phyloP scores from a whole-genome alignment of 2,888 invertebrate genomes.

The Erebia ligea region DNA sequence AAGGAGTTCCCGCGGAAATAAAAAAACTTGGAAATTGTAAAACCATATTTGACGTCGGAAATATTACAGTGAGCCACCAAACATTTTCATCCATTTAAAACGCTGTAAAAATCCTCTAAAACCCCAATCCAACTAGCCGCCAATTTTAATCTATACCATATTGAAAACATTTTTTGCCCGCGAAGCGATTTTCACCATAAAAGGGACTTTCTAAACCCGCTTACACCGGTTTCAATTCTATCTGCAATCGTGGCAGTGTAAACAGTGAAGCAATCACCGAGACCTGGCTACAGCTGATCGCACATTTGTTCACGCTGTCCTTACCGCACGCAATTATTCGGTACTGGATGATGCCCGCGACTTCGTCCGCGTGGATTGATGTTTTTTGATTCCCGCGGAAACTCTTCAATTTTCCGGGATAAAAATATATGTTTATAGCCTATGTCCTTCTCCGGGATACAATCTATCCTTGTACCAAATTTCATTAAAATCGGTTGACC shows the following conservation, averaged over 20 bases:
- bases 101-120: constrained; percentile 6
- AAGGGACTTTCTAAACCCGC: constrained; percentile 39
- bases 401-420: too few relatives aligned
- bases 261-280: constrained; percentile 67
- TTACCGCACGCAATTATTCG: background rate
- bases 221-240: constrained; percentile 37
- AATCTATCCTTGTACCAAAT: too few relatives aligned
- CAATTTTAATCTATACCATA: constrained; percentile 34
- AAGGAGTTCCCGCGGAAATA: too few relatives aligned
- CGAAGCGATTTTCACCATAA: constrained; percentile 31
- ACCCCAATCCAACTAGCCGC: constrained; percentile 11
- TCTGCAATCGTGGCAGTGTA: constrained; percentile 52
- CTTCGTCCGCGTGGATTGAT: too few relatives aligned
- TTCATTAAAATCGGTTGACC: too few relatives aligned
- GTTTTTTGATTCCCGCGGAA: too few relatives aligned
- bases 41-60: background rate
- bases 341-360: too few relatives aligned
- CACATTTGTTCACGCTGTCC: background rate
- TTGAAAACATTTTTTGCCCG: constrained; percentile 33
- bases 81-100: constrained; percentile 1
- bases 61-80: constrained; percentile 1
- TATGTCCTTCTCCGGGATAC: too few relatives aligned
- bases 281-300: background rate
- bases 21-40: background rate
- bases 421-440: too few relatives aligned